Conservation (phyloP, 1,140 invertebrate genomes). For the Eulimnadia texana region DNA sequence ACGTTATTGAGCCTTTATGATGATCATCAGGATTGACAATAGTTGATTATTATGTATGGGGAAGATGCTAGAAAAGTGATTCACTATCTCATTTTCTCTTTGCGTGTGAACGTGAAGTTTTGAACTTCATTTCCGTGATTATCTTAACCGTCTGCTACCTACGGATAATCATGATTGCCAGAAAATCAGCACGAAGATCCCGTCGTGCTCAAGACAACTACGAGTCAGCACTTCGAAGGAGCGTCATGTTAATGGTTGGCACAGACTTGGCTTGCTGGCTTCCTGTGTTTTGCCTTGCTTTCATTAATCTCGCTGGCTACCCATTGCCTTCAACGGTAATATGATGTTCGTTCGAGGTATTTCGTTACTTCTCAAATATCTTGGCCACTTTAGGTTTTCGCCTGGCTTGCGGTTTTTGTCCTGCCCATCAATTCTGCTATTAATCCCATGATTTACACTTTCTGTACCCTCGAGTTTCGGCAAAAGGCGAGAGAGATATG, state of each 20-base stretch:
- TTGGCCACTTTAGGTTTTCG: slow-evolving; percentile 21
- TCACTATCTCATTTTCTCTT: not conserved
- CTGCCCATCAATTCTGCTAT: slow-evolving; percentile 34
- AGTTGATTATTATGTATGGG: slow-evolving; percentile 16
- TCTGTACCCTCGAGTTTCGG: too few relatives aligned
- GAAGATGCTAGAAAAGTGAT: not conserved
- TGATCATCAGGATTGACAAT: too few relatives aligned
- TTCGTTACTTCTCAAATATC: not conserved
- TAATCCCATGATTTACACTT: slow-evolving; percentile 34
- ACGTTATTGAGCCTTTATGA: too few relatives aligned
- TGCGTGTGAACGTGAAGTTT: slow-evolving; percentile 23
- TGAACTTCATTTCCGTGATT: slow-evolving; percentile 38
- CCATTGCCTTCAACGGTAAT: not conserved
- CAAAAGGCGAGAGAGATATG: too few relatives aligned
- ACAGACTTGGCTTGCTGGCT: slow-evolving; percentile 43
- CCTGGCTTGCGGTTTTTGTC: slow-evolving; percentile 35
- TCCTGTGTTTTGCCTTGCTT: slow-evolving; percentile 37
- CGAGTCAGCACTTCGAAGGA: slow-evolving; percentile 35
- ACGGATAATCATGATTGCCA: slow-evolving; percentile 40
- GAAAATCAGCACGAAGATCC: slow-evolving; percentile 33
- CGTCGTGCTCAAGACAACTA: slow-evolving; percentile 20
- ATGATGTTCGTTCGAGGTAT: too few relatives aligned
- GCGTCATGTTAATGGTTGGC: slow-evolving; percentile 40
- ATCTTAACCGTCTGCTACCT: slow-evolving; percentile 39
- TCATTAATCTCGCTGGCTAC: slow-evolving; percentile 28